Conservation (phyloP, 2,888 invertebrate genomes). For the Callinectes sapidus region DNA sequence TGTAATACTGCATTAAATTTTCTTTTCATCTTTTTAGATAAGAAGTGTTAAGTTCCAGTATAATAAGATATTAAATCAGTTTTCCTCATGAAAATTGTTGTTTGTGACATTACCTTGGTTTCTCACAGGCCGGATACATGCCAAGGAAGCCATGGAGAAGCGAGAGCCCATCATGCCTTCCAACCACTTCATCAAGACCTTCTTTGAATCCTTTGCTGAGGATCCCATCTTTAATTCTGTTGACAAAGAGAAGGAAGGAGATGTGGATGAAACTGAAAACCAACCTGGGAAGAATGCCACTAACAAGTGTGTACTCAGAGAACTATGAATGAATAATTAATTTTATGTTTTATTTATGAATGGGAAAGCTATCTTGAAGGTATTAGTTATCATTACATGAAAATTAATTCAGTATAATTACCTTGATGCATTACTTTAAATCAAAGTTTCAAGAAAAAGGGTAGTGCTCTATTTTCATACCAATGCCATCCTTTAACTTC, state of each 20-base stretch:
- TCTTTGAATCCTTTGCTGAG: conserved; percentile 90
- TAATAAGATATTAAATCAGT: background rate
- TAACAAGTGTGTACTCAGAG: conserved; percentile 58
- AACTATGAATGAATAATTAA: too few relatives aligned
- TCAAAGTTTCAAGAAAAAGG: background rate
- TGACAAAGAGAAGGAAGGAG: conserved; percentile 76
- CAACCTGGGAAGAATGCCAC: conserved; percentile 66
- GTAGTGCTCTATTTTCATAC: background rate
- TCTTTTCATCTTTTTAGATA: background rate
- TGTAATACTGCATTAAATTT: background rate
- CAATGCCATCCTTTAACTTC: background rate
- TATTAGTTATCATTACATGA: background rate
- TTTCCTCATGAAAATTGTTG: background rate
- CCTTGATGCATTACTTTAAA: too few relatives aligned
- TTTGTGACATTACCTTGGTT: background rate
- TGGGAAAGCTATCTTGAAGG: background rate
- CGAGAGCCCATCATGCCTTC: conserved; percentile 88
- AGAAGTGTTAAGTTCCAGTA: background rate
- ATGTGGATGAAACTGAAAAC: conserved; percentile 73
- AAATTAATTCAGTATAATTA: too few relatives aligned
- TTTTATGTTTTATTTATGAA: background rate
- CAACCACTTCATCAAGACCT: conserved; percentile 88
- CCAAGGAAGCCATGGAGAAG: conserved; percentile 84
- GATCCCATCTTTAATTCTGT: conserved; percentile 83
- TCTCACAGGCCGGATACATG: conserved; percentile 80